Evolutionary conservation across 2,113 vertebrate species (phyloP).

Genomic region (Cariama cristata): DNA sequence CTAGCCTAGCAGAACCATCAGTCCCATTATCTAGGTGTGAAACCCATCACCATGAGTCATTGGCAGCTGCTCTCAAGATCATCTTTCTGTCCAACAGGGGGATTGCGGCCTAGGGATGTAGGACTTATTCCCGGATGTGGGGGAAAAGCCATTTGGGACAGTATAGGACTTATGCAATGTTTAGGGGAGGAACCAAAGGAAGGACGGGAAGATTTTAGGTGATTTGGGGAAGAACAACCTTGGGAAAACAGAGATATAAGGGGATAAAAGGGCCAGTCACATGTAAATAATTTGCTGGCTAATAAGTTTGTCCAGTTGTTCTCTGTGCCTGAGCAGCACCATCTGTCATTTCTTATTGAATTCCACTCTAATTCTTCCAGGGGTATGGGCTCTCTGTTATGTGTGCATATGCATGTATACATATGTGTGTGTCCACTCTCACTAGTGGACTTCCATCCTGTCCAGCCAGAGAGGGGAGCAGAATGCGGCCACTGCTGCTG

Average conservation of each 20-base stretch:
- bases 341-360: not conserved
- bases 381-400: not conserved
- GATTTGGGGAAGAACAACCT: not conserved
- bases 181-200: not conserved
- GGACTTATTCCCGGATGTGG: not conserved
- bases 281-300: not conserved
- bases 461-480: not conserved
- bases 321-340: not conserved
- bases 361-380: not conserved
- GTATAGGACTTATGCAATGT: not conserved
- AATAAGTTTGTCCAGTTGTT: not conserved
- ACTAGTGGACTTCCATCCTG: not conserved
- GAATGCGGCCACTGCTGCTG: not conserved
- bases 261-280: not conserved
- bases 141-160: not conserved
- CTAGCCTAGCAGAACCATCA: not conserved
- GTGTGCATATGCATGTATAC: not conserved
- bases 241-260: not conserved
- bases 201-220: not conserved
- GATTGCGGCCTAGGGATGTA: not conserved
- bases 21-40: not conserved
- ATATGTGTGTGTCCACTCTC: fast-evolving
- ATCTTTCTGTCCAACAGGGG: not conserved
- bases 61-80: not conserved
- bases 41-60: not conserved